Base-by-base conservation (phyloP, 2,113 vertebrate genomes). In the Elgaria multicarinata region DNA sequence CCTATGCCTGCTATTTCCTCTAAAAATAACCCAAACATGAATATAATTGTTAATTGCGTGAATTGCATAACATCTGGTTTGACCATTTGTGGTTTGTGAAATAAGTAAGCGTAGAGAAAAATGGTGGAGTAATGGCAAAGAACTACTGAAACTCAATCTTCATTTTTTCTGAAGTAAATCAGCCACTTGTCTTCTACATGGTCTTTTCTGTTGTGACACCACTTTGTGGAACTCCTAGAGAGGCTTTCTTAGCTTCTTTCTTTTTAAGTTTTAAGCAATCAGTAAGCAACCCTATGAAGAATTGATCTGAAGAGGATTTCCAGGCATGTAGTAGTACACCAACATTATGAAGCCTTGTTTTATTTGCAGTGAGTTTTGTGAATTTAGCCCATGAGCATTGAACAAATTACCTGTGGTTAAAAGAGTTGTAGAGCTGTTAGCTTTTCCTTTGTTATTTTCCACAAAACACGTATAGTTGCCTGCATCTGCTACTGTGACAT, bases 401-500 rank as follows among this genome's bases (percentile, higher is more conserved):
- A 85, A 85, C 46, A 42, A 77, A 92, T 95, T 96, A 98, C 99
- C 98, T 97, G 98, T 99, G 88, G 99, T 97, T 87, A 97, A 86
- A 72, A 99, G 97, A 55, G 97, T 96, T 86, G 98, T 98, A 0
- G 98, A 98, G 96, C 98, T 99, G 90, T 99, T 99, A 87, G 98
- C 98, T 93, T 98, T 99, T 62, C 99, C 99, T 95, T 97, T 95
- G 89, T 98, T 97, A 71, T 99, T 99, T 96, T 98, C 98, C 5
- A 98, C 98, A 86, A 99, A 99, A 93, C 99, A 99, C 0, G 98
- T 99, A 86, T 99, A 99, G 87, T 95, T 95, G 66, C 99, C 99
- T 74, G 98, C 98, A 83, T 99, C 99, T 53, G 97, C 91, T 50
- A 95, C 97, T n/a, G 98, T 98, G 85, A 99, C 95, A 83, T 99